Evolutionary conservation across 92 coral and sea anemone species (phyloP).

Genomic region (Palythoa heliodiscus): DNA sequence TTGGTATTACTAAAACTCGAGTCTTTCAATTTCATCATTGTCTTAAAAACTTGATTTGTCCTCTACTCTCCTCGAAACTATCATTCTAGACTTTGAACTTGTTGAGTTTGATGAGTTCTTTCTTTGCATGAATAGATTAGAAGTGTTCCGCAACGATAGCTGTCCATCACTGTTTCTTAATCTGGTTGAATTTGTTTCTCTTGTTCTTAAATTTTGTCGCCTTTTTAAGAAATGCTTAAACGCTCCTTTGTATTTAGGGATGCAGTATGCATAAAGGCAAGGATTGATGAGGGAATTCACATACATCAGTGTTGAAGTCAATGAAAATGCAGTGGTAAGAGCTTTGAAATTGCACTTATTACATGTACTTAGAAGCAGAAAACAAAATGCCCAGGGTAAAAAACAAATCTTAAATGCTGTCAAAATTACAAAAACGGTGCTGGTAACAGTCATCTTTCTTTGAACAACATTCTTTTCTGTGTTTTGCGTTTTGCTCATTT

Average conservation of each 20-base stretch:
- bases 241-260: slow-evolving; percentile 33
- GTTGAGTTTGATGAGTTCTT: not conserved
- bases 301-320: slow-evolving; percentile 24
- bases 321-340: not conserved
- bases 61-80: not conserved
- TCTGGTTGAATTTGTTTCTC: not conserved
- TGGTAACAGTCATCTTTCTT: slow-evolving; percentile 12
- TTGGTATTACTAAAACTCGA: too few species aligned
- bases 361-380: slow-evolving; percentile 29
- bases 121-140: not conserved
- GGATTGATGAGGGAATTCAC: slow-evolving; percentile 32
- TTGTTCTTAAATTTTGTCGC: not conserved
- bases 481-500: not conserved
- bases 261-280: slow-evolving; percentile 28
- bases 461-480: not conserved
- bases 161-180: not conserved
- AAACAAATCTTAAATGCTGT: slow-evolving; percentile 32
- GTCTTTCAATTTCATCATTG: too few species aligned
- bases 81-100: slow-evolving; percentile 1
- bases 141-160: not conserved
- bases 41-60: not conserved
- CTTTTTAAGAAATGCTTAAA: slow-evolving; percentile 12
- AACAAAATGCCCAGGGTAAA: slow-evolving; percentile 26
- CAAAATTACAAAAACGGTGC: slow-evolving; percentile 16
- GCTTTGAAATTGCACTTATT: not conserved